Evolutionary conservation across 2,888 invertebrate genomes (phyloP).

Genomic region (Yponomeuta cagnagella): DNA sequence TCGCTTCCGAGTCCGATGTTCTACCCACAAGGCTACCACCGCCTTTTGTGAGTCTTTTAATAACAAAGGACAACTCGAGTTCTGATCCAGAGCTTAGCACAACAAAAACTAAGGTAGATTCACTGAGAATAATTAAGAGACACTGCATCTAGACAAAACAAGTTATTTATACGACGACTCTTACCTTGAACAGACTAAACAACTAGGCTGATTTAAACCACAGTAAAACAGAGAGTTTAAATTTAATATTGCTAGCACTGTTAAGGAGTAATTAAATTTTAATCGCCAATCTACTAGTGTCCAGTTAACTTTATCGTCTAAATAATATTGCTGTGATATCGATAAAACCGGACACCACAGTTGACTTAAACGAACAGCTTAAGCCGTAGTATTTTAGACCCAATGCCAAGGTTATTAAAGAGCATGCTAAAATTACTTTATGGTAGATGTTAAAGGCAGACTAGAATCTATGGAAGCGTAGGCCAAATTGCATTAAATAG

Average conservation of each 20-base stretch:
- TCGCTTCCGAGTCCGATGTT: too few species aligned
- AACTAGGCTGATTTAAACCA: neutral
- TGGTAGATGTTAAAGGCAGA: neutral
- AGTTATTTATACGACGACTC: neutral
- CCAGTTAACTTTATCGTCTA: slow-evolving; percentile 7
- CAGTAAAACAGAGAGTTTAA: neutral
- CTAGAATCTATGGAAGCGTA: neutral
- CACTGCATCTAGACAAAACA: neutral
- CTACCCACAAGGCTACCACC: too few species aligned
- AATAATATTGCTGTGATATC: slow-evolving; percentile 10
- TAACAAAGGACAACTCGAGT: neutral
- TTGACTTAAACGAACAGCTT: neutral
- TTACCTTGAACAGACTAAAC: neutral
- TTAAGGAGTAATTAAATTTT: slow-evolving; percentile 12
- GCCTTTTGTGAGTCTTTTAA: neutral
- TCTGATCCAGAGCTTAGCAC: neutral
- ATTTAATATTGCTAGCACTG: slow-evolving; percentile 2
- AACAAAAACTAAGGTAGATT: neutral
- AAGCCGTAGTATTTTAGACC: neutral
- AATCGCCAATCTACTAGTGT: slow-evolving; percentile 4
- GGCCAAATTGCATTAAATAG: neutral
- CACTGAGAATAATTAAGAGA: neutral
- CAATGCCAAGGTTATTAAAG: neutral
- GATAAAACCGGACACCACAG: neutral
- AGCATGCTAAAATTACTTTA: neutral